Conservation (phyloP, 2,113 vertebrate genomes). For the Azemiops feae region DNA sequence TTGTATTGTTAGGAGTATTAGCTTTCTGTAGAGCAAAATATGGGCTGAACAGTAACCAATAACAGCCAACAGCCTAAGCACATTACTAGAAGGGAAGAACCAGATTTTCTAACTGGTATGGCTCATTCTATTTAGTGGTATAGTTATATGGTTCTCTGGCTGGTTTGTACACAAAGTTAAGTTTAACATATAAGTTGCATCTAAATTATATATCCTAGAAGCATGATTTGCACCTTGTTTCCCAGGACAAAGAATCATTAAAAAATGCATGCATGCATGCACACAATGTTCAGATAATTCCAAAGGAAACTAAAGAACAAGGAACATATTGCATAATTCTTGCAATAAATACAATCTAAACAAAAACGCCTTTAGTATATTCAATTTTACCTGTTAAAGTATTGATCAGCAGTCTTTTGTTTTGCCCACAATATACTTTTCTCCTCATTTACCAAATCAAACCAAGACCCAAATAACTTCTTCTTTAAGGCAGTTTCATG, state of each 20-base stretch:
- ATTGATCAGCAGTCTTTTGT: slow-evolving; percentile 70
- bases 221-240: neutral
- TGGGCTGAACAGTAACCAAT: neutral
- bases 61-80: neutral
- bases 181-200: neutral
- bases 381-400: slow-evolving; percentile 76
- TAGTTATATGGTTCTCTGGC: neutral
- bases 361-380: slow-evolving; percentile 11
- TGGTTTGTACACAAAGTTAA: neutral
- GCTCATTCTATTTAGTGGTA: neutral
- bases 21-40: neutral
- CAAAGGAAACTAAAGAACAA: neutral
- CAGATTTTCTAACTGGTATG: neutral
- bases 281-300: neutral
- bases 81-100: neutral
- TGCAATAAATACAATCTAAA: neutral
- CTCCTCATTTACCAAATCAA: slow-evolving; percentile 67
- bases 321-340: neutral
- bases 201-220: neutral
- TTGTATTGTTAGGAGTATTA: neutral
- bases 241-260: neutral
- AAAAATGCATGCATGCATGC: neutral
- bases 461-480: slow-evolving; percentile 75
- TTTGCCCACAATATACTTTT: slow-evolving; percentile 65
- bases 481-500: slow-evolving; percentile 65